Percentiles rank a stretch among this genome's conserved stretches.
These are phyloP conservation scores for Nettapus auritus DNA, from an alignment of 2,113 vertebrate genomes.

Conservation along the genomic window DNA sequence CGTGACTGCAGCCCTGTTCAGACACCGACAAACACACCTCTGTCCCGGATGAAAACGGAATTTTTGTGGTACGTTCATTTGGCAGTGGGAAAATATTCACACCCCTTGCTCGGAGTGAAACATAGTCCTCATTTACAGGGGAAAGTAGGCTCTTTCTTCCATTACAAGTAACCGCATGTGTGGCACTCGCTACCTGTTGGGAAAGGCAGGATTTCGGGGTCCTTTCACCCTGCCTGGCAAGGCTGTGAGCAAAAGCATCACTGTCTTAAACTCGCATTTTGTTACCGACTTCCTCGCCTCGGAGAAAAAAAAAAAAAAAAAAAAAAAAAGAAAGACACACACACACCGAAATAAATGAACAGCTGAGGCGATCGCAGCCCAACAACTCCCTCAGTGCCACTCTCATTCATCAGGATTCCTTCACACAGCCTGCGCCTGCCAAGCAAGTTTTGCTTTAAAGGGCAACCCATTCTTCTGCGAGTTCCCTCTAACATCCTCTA, in stretches of 20 bases:
- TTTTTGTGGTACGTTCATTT: conserved; percentile 56
- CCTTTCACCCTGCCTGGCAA: neutral
- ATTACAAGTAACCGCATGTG: neutral
- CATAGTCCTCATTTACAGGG: conserved; percentile 52
- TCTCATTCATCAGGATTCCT: conserved; percentile 33
- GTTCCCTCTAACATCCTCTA: neutral
- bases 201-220: neutral
- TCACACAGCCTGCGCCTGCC: neutral
- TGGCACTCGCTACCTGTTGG: conserved; percentile 29
- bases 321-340: no score
- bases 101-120: conserved; percentile 34
- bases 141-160: conserved; percentile 60
- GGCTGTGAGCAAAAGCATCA: conserved; percentile 18
- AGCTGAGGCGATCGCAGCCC: neutral
- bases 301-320: neutral
- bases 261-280: neutral
- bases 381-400: neutral
- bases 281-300: neutral
- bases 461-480: neutral
- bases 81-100: conserved; percentile 60
- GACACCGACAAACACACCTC: conserved; percentile 39
- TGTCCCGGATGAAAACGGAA: conserved; percentile 52
- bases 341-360: neutral
- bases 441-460: neutral
- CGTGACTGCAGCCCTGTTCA: neutral